These are phyloP conservation scores for Leptarthrus brevirostris DNA, from an alignment of 2,888 invertebrate genomes.

Conservation along the genomic window DNA sequence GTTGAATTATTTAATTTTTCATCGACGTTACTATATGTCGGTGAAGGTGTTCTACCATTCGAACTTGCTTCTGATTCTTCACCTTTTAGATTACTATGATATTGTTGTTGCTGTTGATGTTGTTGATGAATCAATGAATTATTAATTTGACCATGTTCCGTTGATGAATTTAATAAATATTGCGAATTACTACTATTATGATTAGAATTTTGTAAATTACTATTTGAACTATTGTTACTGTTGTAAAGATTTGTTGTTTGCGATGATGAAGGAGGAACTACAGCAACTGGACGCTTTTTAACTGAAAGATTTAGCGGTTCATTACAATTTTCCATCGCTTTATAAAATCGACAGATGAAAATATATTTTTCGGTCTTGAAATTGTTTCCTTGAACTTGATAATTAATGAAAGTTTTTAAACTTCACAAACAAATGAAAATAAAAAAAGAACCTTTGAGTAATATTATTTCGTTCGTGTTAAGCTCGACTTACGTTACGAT, in stretches of 20 bases:
- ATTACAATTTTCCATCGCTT: slow-evolving; percentile 58
- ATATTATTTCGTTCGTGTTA: slow-evolving; percentile 29
- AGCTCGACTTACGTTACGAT: slow-evolving; percentile 41
- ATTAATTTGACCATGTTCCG: slow-evolving; percentile 37
- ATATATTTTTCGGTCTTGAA: slow-evolving; percentile 12
- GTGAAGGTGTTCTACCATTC: slow-evolving; percentile 51
- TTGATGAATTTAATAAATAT: slow-evolving; percentile 12
- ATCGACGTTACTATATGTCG: slow-evolving; percentile 27
- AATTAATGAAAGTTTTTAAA: neutral
- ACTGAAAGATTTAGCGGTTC: slow-evolving; percentile 69
- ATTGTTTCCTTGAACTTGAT: neutral
- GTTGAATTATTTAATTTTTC: slow-evolving; percentile 27
- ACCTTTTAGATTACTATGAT: slow-evolving; percentile 17
- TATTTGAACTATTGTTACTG: slow-evolving; percentile 50
- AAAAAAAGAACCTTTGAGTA: too few species aligned
- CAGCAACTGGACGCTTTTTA: slow-evolving; percentile 69
- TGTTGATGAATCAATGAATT: slow-evolving; percentile 48
- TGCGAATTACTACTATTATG: slow-evolving; percentile 31
- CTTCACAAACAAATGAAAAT: neutral
- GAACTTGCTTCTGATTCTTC: slow-evolving; percentile 50
- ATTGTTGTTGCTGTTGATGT: slow-evolving; percentile 2
- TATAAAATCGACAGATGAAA: slow-evolving; percentile 46
- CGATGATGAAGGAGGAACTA: slow-evolving; percentile 69
- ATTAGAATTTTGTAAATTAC: slow-evolving; percentile 27
- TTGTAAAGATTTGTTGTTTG: slow-evolving; percentile 31